These are phyloP conservation scores for Sebastes itinus DNA, from an alignment of 2,797 vertebrate genomes.

Conservation along the genomic window DNA sequence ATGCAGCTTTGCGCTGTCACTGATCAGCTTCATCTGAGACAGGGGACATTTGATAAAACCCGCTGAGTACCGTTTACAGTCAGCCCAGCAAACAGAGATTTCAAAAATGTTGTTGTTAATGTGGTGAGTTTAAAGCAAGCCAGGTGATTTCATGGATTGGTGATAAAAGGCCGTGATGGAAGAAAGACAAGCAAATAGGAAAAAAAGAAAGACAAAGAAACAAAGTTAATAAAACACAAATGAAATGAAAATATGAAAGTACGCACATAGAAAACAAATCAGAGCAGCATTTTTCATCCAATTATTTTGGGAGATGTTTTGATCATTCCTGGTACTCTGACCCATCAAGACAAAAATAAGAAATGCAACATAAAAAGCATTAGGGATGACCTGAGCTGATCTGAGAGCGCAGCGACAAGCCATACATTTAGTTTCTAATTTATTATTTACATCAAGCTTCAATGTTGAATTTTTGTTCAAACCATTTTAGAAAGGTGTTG, in stretches of 20 bases:
- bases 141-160: slow-evolving; percentile 54
- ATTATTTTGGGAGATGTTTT: slow-evolving; percentile 3
- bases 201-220: slow-evolving; percentile 58
- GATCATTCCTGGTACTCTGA: slow-evolving; percentile 24
- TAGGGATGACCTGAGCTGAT: slow-evolving; percentile 3
- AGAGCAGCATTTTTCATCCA: slow-evolving; percentile 40
- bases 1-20: slow-evolving; percentile 86
- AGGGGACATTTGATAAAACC: slow-evolving; percentile 91
- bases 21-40: slow-evolving; percentile 86
- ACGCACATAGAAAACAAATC: slow-evolving; percentile 48
- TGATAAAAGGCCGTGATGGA: slow-evolving; percentile 53
- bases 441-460: background rate
- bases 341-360: slow-evolving; percentile 3
- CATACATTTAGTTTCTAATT: background rate
- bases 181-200: slow-evolving; percentile 59
- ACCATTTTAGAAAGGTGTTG: background rate
- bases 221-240: slow-evolving; percentile 73
- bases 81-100: slow-evolving; percentile 27
- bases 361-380: slow-evolving; percentile 22
- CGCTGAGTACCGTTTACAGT: slow-evolving; percentile 76
- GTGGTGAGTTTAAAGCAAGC: slow-evolving; percentile 45
- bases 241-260: slow-evolving; percentile 68
- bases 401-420: background rate
- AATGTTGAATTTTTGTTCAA: background rate
- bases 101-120: background rate